Conservation (phyloP, 2,113 vertebrate genomes). For the Aphelocoma coerulescens region DNA sequence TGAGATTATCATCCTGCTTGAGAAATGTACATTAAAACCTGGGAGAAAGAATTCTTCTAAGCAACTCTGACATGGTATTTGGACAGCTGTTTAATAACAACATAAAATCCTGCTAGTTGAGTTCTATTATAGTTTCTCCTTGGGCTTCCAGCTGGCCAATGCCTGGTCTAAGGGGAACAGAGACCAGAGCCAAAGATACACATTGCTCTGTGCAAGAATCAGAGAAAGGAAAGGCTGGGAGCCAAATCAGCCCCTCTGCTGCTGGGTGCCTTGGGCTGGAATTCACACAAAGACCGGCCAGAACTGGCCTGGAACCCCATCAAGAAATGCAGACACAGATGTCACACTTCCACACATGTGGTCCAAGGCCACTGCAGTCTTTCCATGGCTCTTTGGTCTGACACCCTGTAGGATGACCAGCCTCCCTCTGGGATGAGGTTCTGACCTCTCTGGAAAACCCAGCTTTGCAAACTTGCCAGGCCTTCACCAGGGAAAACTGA, state of each 20-base stretch:
- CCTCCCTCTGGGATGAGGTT: background rate
- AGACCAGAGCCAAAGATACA: slow-evolving; percentile 45
- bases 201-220: background rate
- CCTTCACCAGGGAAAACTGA: background rate
- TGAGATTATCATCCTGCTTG: background rate
- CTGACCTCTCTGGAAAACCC: background rate
- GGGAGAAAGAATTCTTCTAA: background rate
- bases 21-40: background rate
- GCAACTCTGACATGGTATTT: slow-evolving; percentile 7
- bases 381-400: background rate
- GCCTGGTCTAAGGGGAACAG: background rate
- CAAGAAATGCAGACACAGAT: background rate
- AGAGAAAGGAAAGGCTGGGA: background rate
- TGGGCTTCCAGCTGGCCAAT: slow-evolving; percentile 48
- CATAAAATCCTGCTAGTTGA: background rate
- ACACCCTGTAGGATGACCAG: background rate
- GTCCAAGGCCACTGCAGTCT: background rate
- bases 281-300: background rate
- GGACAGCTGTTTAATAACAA: slow-evolving; percentile 52
- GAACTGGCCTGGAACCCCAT: background rate
- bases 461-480: background rate
- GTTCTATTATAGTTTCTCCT: background rate
- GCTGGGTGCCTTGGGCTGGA: background rate
- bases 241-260: slow-evolving; percentile 1
- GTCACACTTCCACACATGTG: background rate